Conservation (phyloP, 2,888 invertebrate genomes). For the Papilio protenor region DNA sequence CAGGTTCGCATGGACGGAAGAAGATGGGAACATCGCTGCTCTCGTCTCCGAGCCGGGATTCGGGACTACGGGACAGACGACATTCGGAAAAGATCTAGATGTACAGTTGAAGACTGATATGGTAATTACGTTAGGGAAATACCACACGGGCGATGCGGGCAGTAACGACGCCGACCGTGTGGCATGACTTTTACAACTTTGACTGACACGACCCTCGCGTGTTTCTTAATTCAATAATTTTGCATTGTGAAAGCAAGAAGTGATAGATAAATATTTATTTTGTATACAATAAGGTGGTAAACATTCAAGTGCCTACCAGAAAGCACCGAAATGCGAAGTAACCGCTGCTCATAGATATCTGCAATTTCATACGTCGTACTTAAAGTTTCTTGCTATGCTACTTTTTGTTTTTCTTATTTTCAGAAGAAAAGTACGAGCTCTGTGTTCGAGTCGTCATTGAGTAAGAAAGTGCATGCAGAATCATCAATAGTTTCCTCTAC, state of each 20-base stretch:
- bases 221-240: no score
- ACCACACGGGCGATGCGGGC: neutral
- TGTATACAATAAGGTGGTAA: no score
- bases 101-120: constrained; percentile 67
- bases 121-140: constrained; percentile 28
- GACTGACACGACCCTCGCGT: neutral
- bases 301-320: no score
- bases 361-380: neutral
- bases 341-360: no score
- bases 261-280: no score
- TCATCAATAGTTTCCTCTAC: constrained; percentile 67
- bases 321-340: no score
- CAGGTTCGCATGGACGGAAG: constrained; percentile 78
- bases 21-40: constrained; percentile 76
- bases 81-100: constrained; percentile 73
- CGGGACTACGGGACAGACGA: constrained; percentile 71
- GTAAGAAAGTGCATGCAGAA: constrained; percentile 59
- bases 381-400: neutral
- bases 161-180: neutral
- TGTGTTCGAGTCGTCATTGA: constrained; percentile 53
- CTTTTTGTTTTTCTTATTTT: constrained; percentile 27
- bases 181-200: neutral
- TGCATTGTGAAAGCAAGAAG: no score
- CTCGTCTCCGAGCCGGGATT: constrained; percentile 77
- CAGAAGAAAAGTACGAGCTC: constrained; percentile 68